These are phyloP conservation scores for Polypedilum vanderplanki DNA, from an alignment of 1,140 invertebrate genomes.

Conservation along the genomic window DNA sequence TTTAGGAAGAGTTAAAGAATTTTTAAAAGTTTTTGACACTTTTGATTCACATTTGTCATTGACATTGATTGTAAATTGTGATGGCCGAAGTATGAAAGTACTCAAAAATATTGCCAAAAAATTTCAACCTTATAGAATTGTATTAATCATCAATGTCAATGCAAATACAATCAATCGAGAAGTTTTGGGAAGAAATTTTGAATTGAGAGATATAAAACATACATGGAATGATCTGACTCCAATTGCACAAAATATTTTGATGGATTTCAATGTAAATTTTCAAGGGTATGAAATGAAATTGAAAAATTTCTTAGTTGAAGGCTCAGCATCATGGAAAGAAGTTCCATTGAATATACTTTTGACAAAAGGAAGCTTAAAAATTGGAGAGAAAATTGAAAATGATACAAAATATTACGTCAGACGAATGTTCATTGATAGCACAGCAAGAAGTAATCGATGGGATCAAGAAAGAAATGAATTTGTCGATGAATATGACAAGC, in stretches of 20 bases:
- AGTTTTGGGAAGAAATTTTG: background rate
- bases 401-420: background rate
- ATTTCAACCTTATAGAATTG: background rate
- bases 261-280: background rate
- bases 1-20: background rate
- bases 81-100: background rate
- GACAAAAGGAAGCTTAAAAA: background rate
- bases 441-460: background rate
- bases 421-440: background rate
- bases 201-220: background rate
- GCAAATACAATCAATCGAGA: background rate
- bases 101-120: background rate
- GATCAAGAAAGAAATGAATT: background rate
- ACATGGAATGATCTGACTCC: background rate
- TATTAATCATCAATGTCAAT: background rate
- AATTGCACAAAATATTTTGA: background rate
- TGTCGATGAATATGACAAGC: slow-evolving; percentile 7
- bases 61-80: background rate
- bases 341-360: background rate
- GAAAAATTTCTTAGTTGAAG: background rate
- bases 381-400: background rate
- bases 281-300: slow-evolving; percentile 1
- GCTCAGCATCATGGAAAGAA: background rate
- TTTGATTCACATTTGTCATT: background rate
- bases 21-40: background rate